These are phyloP conservation scores for Nyctalus aviator DNA, from an alignment of 2,797 vertebrate species.

Conservation along the genomic window DNA sequence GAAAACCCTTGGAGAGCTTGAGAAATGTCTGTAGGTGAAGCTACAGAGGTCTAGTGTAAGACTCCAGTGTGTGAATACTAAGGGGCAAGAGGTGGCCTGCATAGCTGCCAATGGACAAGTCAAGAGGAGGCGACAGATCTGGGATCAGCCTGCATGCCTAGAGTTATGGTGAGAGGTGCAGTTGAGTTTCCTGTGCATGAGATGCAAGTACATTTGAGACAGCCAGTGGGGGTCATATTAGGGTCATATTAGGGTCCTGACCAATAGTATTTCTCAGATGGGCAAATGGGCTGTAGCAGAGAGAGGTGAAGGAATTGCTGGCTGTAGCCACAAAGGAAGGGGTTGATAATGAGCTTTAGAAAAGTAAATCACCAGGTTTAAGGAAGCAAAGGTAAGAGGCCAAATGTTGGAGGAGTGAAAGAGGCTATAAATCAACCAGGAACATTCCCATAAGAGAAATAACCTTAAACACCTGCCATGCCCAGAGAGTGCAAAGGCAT, in stretches of 20 bases:
- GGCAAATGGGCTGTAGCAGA: neutral
- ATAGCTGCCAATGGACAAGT: fast-evolving
- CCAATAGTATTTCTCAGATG: neutral
- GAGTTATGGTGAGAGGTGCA: neutral
- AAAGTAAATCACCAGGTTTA: neutral
- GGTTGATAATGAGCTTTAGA: neutral
- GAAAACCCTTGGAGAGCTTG: neutral
- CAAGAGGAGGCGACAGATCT: neutral
- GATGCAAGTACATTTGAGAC: neutral
- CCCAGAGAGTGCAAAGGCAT: neutral
- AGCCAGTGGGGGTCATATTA: fast-evolving
- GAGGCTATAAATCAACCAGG: neutral
- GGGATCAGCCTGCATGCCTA: neutral
- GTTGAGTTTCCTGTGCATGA: neutral
- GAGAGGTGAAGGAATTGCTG: neutral
- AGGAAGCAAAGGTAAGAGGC: neutral
- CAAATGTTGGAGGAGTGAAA: neutral
- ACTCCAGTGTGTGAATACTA: neutral
- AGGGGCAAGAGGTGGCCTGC: neutral
- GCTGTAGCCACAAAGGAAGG: no score
- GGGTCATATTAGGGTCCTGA: neutral
- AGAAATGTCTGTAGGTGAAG: neutral
- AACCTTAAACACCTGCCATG: neutral
- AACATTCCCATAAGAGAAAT: neutral
- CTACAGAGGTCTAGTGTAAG: no score